Base-by-base conservation (phyloP, 2,113 vertebrate genomes). In the Pelecanoides urinatrix region DNA sequence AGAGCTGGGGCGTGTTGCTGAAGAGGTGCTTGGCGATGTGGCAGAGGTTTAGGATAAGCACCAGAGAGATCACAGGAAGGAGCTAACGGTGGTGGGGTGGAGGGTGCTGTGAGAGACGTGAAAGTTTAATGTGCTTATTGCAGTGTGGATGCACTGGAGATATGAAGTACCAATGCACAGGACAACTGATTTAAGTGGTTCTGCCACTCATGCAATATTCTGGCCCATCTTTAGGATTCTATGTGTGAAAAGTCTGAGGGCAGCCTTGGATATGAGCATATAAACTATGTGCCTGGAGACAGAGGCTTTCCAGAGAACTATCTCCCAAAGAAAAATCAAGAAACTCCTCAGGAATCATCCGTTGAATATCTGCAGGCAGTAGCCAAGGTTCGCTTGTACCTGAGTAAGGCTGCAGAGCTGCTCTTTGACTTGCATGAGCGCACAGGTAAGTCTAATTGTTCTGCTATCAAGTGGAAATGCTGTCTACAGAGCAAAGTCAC, bases 331-430 rank as follows among this genome's bases (percentile, higher is more conserved):
- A 50, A 4, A 10, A 59, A 38, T 13, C 23, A 1, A 9, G 92
- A 61, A 13, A 45, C 72, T 8, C 50, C 88, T 27, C 23, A 83
- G 38, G 90, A 93, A 6, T 92, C 96, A 4, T 98, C 98, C 0
- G 97, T 99, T 9, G 98, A 99, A 5, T 97, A 97, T 62, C 97
- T 99, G 86, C 99, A 99, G 96, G 97, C 98, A 16, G 63, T 99
- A 80, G 99, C 99, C 90, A 91, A 97, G 92, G 96, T 99, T 62
- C 98, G 99, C 34, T 98, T 99, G 88, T 98, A 98, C 61, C 98
- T 99, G 27, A 98, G 99, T 81, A 85, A 86, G 90, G 99, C 99
- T 42, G 97, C 98, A 8, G 95, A 97, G 50, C 88, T 99, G 32
- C 96, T 99, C 25, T 81, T 96, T 5, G 95, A 97, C 95, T 19